Evolutionary conservation across 2,113 vertebrate genomes (phyloP).

Genomic region (Chloroceryle aenea): DNA sequence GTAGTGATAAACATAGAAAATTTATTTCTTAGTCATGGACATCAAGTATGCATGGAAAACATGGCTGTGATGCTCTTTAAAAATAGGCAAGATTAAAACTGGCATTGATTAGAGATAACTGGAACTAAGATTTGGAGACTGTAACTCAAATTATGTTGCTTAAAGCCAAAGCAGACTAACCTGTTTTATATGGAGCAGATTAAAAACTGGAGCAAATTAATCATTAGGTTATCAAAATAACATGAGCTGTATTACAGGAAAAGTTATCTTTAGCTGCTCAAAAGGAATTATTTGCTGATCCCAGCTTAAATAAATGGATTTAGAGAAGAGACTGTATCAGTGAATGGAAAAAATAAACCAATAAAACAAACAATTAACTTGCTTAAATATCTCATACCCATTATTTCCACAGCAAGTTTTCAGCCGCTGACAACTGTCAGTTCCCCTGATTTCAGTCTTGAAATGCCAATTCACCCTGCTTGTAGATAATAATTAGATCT

Average conservation of each 20-base stretch:
- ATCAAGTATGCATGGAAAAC: not conserved
- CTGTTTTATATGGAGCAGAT: conserved; percentile 32
- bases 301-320: conserved; percentile 6
- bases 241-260: not conserved
- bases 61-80: not conserved
- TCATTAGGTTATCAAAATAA: conserved; percentile 40
- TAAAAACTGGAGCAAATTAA: conserved; percentile 36
- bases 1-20: not conserved
- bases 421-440: not conserved
- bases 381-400: not conserved
- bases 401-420: not conserved
- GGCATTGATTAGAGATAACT: not conserved
- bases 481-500: not conserved
- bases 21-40: not conserved
- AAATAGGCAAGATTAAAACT: not conserved
- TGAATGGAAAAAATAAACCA: not conserved
- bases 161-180: not conserved
- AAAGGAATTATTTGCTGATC: conserved; percentile 21
- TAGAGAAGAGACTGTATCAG: not conserved
- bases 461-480: not conserved
- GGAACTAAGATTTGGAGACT: not conserved
- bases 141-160: not conserved
- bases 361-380: not conserved
- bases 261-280: conserved; percentile 12
- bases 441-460: not conserved